Evolutionary conservation across 2,888 invertebrate genomes (phyloP).

Genomic region (Epirrhoe tristata): DNA sequence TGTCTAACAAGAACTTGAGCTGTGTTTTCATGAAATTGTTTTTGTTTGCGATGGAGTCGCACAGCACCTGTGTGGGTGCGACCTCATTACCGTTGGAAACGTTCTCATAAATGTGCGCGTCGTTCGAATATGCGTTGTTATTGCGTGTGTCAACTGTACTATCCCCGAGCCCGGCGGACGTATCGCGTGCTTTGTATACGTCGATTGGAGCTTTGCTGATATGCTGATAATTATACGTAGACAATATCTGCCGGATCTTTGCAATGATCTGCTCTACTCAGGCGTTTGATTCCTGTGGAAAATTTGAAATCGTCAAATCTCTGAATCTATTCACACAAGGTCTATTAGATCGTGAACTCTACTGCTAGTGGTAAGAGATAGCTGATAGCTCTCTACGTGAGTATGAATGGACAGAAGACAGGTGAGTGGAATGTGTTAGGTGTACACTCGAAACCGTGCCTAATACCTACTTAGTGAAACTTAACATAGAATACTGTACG

Average conservation of each 20-base stretch:
- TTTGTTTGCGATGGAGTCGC: constrained; percentile 82
- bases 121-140: constrained; percentile 60
- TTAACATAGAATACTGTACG: constrained; percentile 75
- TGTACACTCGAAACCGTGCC: constrained; percentile 55
- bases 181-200: constrained; percentile 71
- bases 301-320: constrained; percentile 77
- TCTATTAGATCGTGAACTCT: constrained; percentile 60
- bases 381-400: constrained; percentile 69
- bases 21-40: constrained; percentile 79
- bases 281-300: constrained; percentile 93
- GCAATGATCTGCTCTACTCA: constrained; percentile 95
- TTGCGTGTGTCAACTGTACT: constrained; percentile 74
- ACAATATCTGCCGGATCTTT: constrained; percentile 92
- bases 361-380: constrained; percentile 68
- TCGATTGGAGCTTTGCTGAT: constrained; percentile 80
- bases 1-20: constrained; percentile 87
- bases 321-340: constrained; percentile 57
- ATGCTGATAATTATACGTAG: constrained; percentile 90
- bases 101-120: constrained; percentile 69
- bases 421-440: constrained; percentile 63
- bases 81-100: constrained; percentile 81
- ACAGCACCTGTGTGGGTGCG: constrained; percentile 77
- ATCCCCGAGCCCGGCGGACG: constrained; percentile 67
- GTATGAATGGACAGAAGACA: constrained; percentile 62
- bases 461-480: constrained; percentile 61